Conservation (phyloP, 2,888 invertebrate genomes). For the Conus canariensis region DNA sequence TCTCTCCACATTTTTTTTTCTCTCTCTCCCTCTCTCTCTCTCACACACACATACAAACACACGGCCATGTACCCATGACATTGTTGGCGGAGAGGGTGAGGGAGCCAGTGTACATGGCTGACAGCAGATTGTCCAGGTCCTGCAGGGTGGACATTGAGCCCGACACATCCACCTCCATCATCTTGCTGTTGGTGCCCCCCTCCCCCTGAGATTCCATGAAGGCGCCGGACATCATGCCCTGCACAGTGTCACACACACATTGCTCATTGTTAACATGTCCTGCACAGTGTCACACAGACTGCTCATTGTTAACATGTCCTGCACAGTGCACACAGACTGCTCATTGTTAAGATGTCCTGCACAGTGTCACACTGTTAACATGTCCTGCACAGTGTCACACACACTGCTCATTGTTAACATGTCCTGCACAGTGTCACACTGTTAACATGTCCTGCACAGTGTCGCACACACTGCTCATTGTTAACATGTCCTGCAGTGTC, state of each 20-base stretch:
- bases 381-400: not conserved
- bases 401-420: not conserved
- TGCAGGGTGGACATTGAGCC: not conserved
- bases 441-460: too few relatives aligned
- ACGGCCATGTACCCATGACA: not conserved
- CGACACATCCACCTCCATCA: slow-evolving; percentile 33
- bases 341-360: not conserved
- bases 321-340: not conserved
- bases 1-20: too few relatives aligned
- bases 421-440: too few relatives aligned
- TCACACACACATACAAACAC: too few relatives aligned
- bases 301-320: not conserved
- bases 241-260: not conserved
- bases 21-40: too few relatives aligned
- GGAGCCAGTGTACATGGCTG: slow-evolving; percentile 20
- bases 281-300: too few relatives aligned
- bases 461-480: too few relatives aligned
- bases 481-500: too few relatives aligned
- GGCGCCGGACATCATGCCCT: slow-evolving; percentile 33
- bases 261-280: not conserved
- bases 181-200: slow-evolving; percentile 5
- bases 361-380: not conserved
- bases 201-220: slow-evolving; percentile 34
- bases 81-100: slow-evolving; percentile 2
- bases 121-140: slow-evolving; percentile 30